These are phyloP conservation scores for Cisticola juncidis DNA, from an alignment of 2,113 vertebrate genomes.

Conservation along the genomic window DNA sequence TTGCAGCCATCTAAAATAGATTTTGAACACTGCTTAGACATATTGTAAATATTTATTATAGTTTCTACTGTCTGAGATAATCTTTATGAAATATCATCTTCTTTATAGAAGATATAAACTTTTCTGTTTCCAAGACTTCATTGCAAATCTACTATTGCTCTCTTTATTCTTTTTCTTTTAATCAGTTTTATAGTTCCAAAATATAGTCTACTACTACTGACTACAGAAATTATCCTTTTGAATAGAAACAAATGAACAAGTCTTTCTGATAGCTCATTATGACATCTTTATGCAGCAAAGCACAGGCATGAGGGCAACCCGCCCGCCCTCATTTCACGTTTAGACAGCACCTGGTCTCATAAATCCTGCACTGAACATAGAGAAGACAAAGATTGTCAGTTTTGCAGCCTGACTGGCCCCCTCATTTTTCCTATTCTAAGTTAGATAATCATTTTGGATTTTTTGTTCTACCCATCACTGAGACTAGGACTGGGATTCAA, in stretches of 20 bases:
- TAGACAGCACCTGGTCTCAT: not conserved
- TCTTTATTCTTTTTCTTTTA: not conserved
- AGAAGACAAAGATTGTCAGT: not conserved
- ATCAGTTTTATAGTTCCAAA: not conserved
- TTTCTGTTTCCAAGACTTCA: not conserved
- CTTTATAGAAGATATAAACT: not conserved
- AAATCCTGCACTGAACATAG: not conserved
- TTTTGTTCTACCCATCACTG: not conserved
- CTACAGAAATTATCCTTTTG: not conserved
- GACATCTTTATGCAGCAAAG: not conserved
- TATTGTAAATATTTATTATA: not conserved
- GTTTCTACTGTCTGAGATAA: not conserved
- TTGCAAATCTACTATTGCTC: not conserved
- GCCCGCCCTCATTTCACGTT: not conserved
- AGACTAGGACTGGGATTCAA: not conserved
- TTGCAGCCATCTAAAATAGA: not conserved
- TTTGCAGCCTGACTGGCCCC: not conserved
- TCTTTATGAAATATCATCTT: not conserved
- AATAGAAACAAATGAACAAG: not conserved
- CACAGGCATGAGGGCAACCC: not conserved
- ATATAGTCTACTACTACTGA: not conserved
- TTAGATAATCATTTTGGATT: not conserved
- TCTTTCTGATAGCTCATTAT: not conserved
- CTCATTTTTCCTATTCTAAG: not conserved
- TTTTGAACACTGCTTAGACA: not conserved